Conservation (phyloP, 1,140 invertebrate genomes). For the Harpegnathos saltator region DNA sequence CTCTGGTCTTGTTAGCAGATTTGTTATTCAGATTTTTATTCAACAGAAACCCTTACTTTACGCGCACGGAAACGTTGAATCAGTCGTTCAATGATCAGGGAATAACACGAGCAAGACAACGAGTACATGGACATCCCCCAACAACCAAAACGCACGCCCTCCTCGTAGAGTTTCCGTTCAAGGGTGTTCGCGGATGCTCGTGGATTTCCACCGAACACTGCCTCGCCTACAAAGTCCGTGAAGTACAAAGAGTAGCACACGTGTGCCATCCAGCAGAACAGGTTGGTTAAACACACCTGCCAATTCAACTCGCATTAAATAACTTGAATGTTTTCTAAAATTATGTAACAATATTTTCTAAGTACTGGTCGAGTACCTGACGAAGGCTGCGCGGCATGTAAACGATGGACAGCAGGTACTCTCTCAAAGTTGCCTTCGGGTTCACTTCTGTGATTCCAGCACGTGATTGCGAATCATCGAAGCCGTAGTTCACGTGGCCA, state of each 20-base stretch:
- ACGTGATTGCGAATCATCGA: constrained; percentile 34
- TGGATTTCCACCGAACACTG: constrained; percentile 97
- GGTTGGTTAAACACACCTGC: constrained; percentile 96
- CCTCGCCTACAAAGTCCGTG: constrained; percentile 98
- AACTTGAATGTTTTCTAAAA: too few relatives aligned
- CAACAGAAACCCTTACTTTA: constrained; percentile 22
- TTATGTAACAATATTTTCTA: too few relatives aligned
- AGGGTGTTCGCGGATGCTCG: constrained; percentile 90
- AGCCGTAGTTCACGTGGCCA: constrained; percentile 37
- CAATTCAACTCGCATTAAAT: not conserved
- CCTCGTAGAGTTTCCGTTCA: constrained; percentile 91
- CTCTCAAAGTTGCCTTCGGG: constrained; percentile 87
- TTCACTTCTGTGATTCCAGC: constrained; percentile 63
- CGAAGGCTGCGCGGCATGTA: constrained; percentile 95
- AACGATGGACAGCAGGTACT: constrained; percentile 95
- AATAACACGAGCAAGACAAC: constrained; percentile 96
- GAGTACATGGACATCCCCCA: constrained; percentile 99
- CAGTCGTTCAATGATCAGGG: constrained; percentile 94
- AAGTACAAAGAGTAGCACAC: constrained; percentile 99
- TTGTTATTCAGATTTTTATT: too few relatives aligned
- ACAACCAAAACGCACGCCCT: constrained; percentile 97
- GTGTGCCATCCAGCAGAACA: constrained; percentile 99
- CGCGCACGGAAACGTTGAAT: constrained; percentile 89
- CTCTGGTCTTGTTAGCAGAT: not conserved
- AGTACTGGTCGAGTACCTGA: not conserved